These are phyloP conservation scores for Ditylenchus weischeri DNA, from an alignment of 2,888 invertebrate species.

Conservation along the genomic window DNA sequence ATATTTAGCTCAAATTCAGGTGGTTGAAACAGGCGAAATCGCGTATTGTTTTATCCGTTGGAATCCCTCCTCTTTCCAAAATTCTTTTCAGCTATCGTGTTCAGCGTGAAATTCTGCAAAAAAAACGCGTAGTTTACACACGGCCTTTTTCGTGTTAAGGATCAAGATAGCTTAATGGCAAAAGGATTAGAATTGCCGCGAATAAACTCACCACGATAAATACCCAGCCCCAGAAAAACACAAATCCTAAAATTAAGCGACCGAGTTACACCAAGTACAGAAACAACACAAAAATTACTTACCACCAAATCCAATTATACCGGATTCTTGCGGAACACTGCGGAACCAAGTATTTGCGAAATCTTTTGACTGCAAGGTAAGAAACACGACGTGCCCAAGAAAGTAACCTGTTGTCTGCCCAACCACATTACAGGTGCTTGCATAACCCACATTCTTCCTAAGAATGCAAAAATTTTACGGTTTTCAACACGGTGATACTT, in stretches of 20 bases:
- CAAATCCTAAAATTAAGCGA: slow-evolving; percentile 70
- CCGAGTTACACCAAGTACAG: neutral
- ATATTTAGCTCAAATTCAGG: too few species aligned
- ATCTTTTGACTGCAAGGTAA: slow-evolving; percentile 88
- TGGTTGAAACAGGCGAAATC: too few species aligned
- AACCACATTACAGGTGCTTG: slow-evolving; percentile 78
- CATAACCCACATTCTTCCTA: slow-evolving; percentile 57
- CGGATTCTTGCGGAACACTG: slow-evolving; percentile 69
- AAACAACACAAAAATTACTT: slow-evolving; percentile 12
- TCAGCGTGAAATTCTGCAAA: too few species aligned
- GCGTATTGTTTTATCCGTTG: too few species aligned
- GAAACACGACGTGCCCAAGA: slow-evolving; percentile 89
- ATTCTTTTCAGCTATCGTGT: too few species aligned
- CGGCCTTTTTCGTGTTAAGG: too few species aligned
- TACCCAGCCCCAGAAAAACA: slow-evolving; percentile 89
- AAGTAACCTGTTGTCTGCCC: slow-evolving; percentile 82
- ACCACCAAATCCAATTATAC: slow-evolving; percentile 65
- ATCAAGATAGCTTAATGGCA: too few species aligned
- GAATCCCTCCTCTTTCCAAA: too few species aligned
- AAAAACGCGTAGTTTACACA: too few species aligned
- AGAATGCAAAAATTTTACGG: neutral
- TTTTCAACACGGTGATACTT: too few species aligned
- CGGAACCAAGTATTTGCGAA: slow-evolving; percentile 92
- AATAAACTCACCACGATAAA: slow-evolving; percentile 69
- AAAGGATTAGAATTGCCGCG: too few species aligned